Evolutionary conservation across 2,113 vertebrate species (phyloP).

Genomic region (Ginglymostoma cirratum): DNA sequence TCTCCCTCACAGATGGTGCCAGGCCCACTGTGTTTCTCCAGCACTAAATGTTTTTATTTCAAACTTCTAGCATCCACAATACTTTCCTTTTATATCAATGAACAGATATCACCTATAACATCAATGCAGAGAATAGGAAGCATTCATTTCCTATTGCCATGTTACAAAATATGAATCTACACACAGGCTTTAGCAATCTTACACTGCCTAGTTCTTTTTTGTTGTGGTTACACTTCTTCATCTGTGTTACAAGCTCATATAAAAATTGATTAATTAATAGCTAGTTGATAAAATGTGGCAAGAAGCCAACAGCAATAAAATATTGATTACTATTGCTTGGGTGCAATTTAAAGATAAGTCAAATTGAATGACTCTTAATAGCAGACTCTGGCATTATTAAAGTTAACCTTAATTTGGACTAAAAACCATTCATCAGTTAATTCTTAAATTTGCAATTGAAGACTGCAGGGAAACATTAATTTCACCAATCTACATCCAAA

Average conservation of each 20-base stretch:
- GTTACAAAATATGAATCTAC: no score
- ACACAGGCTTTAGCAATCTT: no score
- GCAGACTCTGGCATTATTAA: not conserved
- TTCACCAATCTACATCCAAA: not conserved
- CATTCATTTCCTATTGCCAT: not conserved
- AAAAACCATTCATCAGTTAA: not conserved
- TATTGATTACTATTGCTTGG: not conserved
- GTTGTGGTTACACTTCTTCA: not conserved
- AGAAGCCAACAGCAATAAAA: not conserved
- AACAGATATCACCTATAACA: not conserved
- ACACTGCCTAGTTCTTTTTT: not conserved
- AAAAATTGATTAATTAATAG: not conserved
- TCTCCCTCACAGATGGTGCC: no score
- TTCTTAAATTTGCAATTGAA: not conserved
- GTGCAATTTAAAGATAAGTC: not conserved
- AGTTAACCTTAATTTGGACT: not conserved
- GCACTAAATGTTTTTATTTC: no score
- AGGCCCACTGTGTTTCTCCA: no score
- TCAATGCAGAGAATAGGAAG: not conserved
- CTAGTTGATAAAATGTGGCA: not conserved
- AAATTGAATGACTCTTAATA: not conserved
- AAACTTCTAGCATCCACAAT: no score
- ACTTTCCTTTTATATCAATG: not conserved
- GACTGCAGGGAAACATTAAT: not conserved
- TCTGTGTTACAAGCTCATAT: not conserved